Percentiles rank a stretch among this genome's conserved stretches.
phyloP scores from a whole-genome alignment of 1,140 invertebrate species.

The Heliconius eleuchia region DNA sequence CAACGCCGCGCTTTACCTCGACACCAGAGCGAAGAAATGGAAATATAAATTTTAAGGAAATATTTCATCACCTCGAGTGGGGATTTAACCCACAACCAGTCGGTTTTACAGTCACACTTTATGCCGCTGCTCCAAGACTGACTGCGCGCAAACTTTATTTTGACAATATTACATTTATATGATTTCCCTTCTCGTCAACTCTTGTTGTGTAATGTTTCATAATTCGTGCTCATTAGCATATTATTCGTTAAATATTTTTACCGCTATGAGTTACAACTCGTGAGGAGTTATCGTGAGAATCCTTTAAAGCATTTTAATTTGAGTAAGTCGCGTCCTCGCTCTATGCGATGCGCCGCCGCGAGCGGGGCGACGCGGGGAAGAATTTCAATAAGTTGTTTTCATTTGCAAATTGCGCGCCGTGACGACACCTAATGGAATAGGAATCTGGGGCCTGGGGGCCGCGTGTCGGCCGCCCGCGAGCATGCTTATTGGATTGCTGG shows the following conservation, averaged over 20 bases:
- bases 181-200: neutral
- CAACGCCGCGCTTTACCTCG: too few relatives aligned
- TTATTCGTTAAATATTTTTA: neutral
- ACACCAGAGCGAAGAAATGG: too few relatives aligned
- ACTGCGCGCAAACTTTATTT: too few relatives aligned
- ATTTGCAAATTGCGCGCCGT: constrained; percentile 78
- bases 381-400: constrained; percentile 81
- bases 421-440: constrained; percentile 78
- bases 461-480: constrained; percentile 55
- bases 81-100: too few relatives aligned
- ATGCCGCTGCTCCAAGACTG: too few relatives aligned
- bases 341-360: constrained; percentile 39
- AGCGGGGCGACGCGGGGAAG: constrained; percentile 61
- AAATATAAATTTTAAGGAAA: too few relatives aligned
- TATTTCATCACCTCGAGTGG: too few relatives aligned
- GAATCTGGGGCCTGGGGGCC: constrained; percentile 39
- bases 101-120: too few relatives aligned
- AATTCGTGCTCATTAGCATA: neutral
- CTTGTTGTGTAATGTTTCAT: neutral
- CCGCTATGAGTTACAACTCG: neutral
- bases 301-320: constrained; percentile 26
- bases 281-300: constrained; percentile 19
- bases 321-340: constrained; percentile 20
- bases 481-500: constrained; percentile 74
- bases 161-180: too few relatives aligned